phyloP scores from a whole-genome alignment of 2,888 invertebrate species.

The Argyresthia goedartella region DNA sequence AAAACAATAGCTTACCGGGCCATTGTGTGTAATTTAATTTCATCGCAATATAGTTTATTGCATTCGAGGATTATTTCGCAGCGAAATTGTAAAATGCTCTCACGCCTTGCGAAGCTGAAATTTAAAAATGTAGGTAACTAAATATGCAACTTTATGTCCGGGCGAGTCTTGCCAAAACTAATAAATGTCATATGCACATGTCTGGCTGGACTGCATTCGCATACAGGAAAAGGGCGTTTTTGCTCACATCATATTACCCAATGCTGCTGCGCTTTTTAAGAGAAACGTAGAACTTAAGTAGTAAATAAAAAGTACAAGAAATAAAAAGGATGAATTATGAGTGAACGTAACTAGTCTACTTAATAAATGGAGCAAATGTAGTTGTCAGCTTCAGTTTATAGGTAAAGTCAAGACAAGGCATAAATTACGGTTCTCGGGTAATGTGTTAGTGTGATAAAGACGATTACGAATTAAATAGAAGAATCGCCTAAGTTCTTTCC shows the following conservation, averaged over 20 bases:
- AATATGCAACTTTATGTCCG: slow-evolving; percentile 28
- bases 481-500: too few species aligned
- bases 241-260: background rate
- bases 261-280: too few species aligned
- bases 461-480: too few species aligned
- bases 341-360: background rate
- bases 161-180: slow-evolving; percentile 28
- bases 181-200: slow-evolving; percentile 33
- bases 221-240: slow-evolving; percentile 14
- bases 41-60: too few species aligned
- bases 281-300: background rate
- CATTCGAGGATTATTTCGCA: background rate
- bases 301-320: background rate
- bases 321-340: background rate
- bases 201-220: slow-evolving; percentile 19
- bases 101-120: background rate
- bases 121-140: slow-evolving; percentile 11
- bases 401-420: too few species aligned
- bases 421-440: background rate
- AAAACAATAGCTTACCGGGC: background rate
- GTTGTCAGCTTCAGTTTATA: background rate
- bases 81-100: background rate
- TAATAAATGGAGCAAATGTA: background rate
- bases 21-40: too few species aligned
- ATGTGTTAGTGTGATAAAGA: background rate